Evolutionary conservation across 2,888 invertebrate species (phyloP), one percentile per base, ranked within the genome.

Genomic region (Xylocampa areola): DNA sequence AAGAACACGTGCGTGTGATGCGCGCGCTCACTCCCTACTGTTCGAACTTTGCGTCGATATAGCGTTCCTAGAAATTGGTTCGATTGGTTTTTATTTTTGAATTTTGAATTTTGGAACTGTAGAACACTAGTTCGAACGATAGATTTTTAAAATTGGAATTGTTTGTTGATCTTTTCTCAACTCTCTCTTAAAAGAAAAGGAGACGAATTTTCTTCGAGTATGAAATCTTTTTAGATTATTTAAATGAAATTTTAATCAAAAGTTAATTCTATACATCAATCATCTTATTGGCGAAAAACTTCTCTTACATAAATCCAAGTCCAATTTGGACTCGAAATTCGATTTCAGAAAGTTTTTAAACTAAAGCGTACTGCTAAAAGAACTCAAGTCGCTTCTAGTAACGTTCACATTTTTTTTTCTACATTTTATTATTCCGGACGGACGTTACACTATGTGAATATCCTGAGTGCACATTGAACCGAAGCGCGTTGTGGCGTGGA

Each of bases 1-100:
- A 11, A 66, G 89, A 89, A 91, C 82, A 77, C 91, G 92, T 91
- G 89, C 89, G 88, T 70, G 41, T 73, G 66, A 70, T 73, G 67
- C 82, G 86, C 85, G 77, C 73, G 84, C 84, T 79, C 77, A 57
- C 70, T 58, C 59, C 59, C 60, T 63, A 84, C 84, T 86, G 82
- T 70, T 66, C 60, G 48, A 68, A 47, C 49, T 68, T 68, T 54
- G 63, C 41, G 43, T 59, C 58, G 55, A 67, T 54, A 54, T 36
- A 52, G 47, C 35, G 51, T 76, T 76, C 73, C 65, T 73, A 74
- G 73, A 73, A 62, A 73, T 67, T 57, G 35, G 25, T 62, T 43
- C 37, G 27, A 68, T 64, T 54, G 67, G 29, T 40, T 54, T 59
- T 55, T 19, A 36, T 48, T 65, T 72, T 64, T 60, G 17, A 19